Percentiles rank a stretch among this genome's conserved stretches.
These are phyloP conservation scores for Lethocerus indicus DNA, from an alignment of 1,140 invertebrate species.

Conservation along the genomic window DNA sequence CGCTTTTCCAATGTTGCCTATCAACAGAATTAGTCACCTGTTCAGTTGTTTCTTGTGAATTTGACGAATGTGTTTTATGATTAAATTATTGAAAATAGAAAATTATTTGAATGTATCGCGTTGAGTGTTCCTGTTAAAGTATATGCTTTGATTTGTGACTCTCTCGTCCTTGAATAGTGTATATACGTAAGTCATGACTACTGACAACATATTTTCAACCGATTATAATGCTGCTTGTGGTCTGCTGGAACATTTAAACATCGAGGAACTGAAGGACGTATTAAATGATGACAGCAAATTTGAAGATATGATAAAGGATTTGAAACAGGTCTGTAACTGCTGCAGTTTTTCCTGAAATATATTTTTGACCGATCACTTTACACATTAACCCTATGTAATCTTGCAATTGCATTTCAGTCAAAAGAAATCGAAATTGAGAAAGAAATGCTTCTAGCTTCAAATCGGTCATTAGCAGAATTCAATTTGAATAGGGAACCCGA, in stretches of 20 bases:
- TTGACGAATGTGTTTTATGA: no score
- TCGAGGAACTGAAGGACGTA: slow-evolving; percentile 65
- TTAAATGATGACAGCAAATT: slow-evolving; percentile 71
- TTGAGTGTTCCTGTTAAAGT: no score
- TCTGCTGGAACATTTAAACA: slow-evolving; percentile 36
- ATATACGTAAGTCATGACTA: no score
- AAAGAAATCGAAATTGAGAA: slow-evolving; percentile 65
- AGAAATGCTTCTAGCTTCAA: slow-evolving; percentile 67
- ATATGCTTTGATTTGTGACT: no score
- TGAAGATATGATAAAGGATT: slow-evolving; percentile 55
- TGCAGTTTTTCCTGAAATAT: slow-evolving; percentile 5
- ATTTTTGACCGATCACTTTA: slow-evolving; percentile 4
- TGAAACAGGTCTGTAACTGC: slow-evolving; percentile 45
- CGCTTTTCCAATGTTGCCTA: no score
- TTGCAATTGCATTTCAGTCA: slow-evolving; percentile 32
- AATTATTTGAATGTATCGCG: no score
- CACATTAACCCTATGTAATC: slow-evolving; percentile 7
- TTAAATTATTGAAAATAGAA: no score
- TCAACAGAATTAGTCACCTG: no score
- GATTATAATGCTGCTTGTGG: slow-evolving; percentile 29
- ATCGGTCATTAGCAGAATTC: slow-evolving; percentile 69
- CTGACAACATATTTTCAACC: no score
- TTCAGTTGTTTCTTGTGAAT: no score
- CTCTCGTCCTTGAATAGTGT: no score
- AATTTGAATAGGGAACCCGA: slow-evolving; percentile 70